phyloP scores from a whole-genome alignment of 2,888 invertebrate species.

The Autographa pulchrina region DNA sequence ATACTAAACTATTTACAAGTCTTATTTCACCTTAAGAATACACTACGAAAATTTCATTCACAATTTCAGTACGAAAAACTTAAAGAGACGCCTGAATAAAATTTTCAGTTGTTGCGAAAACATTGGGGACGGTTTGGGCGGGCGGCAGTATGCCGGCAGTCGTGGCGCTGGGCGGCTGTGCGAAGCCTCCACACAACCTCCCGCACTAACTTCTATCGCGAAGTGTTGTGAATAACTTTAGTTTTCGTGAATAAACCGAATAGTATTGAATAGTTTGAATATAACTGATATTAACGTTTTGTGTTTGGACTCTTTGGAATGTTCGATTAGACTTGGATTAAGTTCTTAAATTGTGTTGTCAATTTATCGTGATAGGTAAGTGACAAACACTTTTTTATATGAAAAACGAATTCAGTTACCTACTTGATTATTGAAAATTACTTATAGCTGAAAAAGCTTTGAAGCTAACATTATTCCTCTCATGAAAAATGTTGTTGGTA shows the following conservation, averaged over 20 bases:
- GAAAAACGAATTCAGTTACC: too few species aligned
- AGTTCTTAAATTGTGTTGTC: conserved; percentile 40
- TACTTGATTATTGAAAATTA: too few species aligned
- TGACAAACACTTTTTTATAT: conserved; percentile 4
- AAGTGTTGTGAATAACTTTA: conserved; percentile 56
- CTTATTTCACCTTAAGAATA: conserved; percentile 27
- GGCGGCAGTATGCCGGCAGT: conserved; percentile 77
- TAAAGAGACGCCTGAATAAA: conserved; percentile 72
- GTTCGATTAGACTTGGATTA: conserved; percentile 34
- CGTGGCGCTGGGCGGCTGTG: conserved; percentile 75
- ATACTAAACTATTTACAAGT: not conserved
- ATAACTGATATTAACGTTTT: conserved; percentile 21
- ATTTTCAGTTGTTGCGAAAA: conserved; percentile 72
- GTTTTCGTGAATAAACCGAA: conserved; percentile 21
- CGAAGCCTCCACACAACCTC: conserved; percentile 61
- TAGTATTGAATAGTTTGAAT: conserved; percentile 19
- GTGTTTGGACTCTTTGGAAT: conserved; percentile 28
- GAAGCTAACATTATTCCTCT: too few species aligned
- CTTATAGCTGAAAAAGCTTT: too few species aligned
- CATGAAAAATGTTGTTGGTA: too few species aligned
- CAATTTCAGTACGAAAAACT: conserved; percentile 45
- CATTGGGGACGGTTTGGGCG: conserved; percentile 70
- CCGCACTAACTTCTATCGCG: conserved; percentile 50
- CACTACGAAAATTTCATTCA: conserved; percentile 34
- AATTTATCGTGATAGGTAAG: conserved; percentile 46